phyloP scores from a whole-genome alignment of 2,888 invertebrate genomes.

The Galerucella nymphaeae region DNA sequence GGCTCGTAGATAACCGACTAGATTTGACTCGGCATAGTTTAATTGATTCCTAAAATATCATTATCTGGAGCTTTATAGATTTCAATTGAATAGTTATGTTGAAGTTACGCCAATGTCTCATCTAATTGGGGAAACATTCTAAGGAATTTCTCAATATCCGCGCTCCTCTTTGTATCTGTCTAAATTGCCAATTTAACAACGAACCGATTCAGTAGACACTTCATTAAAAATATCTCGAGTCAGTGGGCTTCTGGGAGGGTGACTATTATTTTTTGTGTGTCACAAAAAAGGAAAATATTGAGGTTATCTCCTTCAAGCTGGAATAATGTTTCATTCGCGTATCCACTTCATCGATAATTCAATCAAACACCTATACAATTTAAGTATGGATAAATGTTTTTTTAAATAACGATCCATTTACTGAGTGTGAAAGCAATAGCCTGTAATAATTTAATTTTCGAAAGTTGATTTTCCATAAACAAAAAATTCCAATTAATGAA shows the following conservation, averaged over 20 bases:
- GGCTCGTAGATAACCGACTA: too few species aligned
- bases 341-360: too few species aligned
- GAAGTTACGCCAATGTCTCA: constrained; percentile 46
- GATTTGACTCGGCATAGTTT: too few species aligned
- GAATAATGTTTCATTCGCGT: background rate
- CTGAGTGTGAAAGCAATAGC: too few species aligned
- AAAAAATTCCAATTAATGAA: too few species aligned
- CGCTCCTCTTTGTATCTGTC: constrained; percentile 54
- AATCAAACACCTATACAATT: too few species aligned
- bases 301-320: background rate
- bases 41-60: too few species aligned
- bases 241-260: constrained; percentile 26
- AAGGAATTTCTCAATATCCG: constrained; percentile 46
- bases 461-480: too few species aligned
- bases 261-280: background rate
- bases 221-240: constrained; percentile 57
- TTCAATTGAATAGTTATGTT: background rate
- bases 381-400: too few species aligned
- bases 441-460: too few species aligned
- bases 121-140: constrained; percentile 56
- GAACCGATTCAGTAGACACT: constrained; percentile 59
- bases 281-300: background rate
- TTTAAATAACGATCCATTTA: too few species aligned
- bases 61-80: too few species aligned
- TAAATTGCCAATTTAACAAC: constrained; percentile 62